Base-by-base conservation (phyloP, 2,888 invertebrate genomes). In the Agelastica alni region DNA sequence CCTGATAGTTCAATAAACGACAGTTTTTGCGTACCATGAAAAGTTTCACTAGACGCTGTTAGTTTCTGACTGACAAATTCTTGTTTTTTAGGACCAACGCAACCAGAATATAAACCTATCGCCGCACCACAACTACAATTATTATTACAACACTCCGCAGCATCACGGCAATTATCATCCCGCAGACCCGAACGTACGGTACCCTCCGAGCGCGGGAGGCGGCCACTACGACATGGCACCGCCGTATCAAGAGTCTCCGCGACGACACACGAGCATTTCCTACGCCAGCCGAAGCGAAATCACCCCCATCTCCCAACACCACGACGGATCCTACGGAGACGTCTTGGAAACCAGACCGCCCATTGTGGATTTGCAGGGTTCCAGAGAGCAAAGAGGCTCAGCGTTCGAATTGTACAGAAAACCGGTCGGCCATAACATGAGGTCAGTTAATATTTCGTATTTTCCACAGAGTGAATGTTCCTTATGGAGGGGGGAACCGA, bases 331-430 rank as follows among this genome's bases (percentile, higher is more conserved):
- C 2, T 72, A 72, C 51, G 67, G 66, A 20, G 67, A 66, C 12
- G 60, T 63, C 7, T 41, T 65, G 41, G 73, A 73, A 45, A 63
- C 68, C 2, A 61, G 72, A 31, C 70, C 72, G 4, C 73, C 73
- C 0, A 76, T 78, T 13, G 77, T 85, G 7, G 85, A 86, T 68
- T 79, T 94, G 72, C 91, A 92, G 46, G 93, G 93, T 42, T 89
- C 93, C 69, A 83, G 91, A 67, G 94, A 94, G 73, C 93, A 94
- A 71, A 81, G 94, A 48, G 94, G 94, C 18, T 94, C 94, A 60
- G 96, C 96, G n/a, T 95, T 96, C 75, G 95, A 95, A 77, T 80
- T 95, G 58, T 96, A 95, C 75, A 86, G 93, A 63, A 95, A 95
- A 77, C 94, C 94, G 6, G 85, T 91, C 71, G 89, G 90, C 82